These are phyloP conservation scores for Trichosurus vulpecula DNA, from an alignment of 2,797 vertebrate species.

Conservation along the genomic window DNA sequence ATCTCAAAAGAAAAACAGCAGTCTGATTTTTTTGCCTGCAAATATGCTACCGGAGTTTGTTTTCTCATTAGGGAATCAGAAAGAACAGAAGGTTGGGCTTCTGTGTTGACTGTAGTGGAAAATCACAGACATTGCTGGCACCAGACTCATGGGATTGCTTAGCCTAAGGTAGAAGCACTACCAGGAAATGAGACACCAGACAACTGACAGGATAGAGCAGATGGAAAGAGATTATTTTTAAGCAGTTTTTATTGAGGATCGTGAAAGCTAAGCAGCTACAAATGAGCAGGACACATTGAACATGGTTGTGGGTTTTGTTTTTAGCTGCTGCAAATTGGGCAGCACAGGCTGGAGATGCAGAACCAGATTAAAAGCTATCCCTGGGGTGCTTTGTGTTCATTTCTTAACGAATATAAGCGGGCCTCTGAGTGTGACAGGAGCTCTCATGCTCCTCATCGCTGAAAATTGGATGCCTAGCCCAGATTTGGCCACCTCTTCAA, in stretches of 20 bases:
- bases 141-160: neutral
- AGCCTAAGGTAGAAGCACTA: neutral
- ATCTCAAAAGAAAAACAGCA: neutral
- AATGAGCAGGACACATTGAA: neutral
- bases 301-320: neutral
- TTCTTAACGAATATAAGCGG: neutral
- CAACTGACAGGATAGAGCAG: neutral
- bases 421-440: neutral
- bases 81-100: conserved; percentile 13
- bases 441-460: neutral
- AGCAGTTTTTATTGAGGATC: neutral
- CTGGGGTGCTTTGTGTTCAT: neutral
- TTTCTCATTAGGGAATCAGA: neutral
- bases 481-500: neutral
- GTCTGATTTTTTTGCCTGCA: conserved; percentile 1
- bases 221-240: neutral
- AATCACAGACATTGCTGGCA: accelerated
- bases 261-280: neutral
- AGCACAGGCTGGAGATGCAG: neutral
- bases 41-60: conserved; percentile 5
- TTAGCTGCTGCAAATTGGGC: neutral
- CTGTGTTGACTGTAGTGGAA: neutral
- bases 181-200: neutral
- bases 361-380: neutral
- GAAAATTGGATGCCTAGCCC: neutral